Evolutionary conservation across 2,797 vertebrate genomes (phyloP).

Genomic region (Brachyalestes nurse): DNA sequence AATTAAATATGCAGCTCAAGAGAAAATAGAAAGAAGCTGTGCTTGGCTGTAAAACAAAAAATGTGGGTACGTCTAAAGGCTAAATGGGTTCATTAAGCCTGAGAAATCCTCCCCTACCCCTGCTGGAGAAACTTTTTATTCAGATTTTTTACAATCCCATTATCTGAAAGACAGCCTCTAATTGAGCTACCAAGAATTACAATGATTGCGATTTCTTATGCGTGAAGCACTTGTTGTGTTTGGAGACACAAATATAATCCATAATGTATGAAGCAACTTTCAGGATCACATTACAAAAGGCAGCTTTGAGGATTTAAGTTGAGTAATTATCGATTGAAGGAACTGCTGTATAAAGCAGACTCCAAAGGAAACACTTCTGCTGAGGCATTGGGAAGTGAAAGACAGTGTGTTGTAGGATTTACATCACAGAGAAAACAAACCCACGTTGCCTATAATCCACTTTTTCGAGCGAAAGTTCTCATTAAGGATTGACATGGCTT

Average conservation of each 20-base stretch:
- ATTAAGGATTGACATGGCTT: neutral
- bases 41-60: slow-evolving; percentile 9
- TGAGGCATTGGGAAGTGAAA: slow-evolving; percentile 39
- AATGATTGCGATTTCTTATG: slow-evolving; percentile 35
- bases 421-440: neutral
- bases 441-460: neutral
- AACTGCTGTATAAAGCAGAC: slow-evolving; percentile 41
- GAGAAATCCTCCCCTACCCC: slow-evolving; percentile 27
- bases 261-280: slow-evolving; percentile 37
- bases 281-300: slow-evolving; percentile 26
- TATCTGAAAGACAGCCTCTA: slow-evolving; percentile 45
- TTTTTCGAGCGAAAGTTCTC: neutral
- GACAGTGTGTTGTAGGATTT: neutral
- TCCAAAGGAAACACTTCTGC: slow-evolving; percentile 39
- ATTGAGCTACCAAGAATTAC: slow-evolving; percentile 44
- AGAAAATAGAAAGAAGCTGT: slow-evolving; percentile 27
- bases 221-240: slow-evolving; percentile 21
- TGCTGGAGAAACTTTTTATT: slow-evolving; percentile 27
- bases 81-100: slow-evolving; percentile 25
- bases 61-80: slow-evolving; percentile 17
- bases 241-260: slow-evolving; percentile 31
- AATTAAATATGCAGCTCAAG: slow-evolving; percentile 37
- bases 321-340: neutral
- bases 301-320: slow-evolving; percentile 10
- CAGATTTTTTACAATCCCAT: slow-evolving; percentile 29